Base-by-base conservation (phyloP, 2,888 invertebrate species). In the Cancer borealis region DNA sequence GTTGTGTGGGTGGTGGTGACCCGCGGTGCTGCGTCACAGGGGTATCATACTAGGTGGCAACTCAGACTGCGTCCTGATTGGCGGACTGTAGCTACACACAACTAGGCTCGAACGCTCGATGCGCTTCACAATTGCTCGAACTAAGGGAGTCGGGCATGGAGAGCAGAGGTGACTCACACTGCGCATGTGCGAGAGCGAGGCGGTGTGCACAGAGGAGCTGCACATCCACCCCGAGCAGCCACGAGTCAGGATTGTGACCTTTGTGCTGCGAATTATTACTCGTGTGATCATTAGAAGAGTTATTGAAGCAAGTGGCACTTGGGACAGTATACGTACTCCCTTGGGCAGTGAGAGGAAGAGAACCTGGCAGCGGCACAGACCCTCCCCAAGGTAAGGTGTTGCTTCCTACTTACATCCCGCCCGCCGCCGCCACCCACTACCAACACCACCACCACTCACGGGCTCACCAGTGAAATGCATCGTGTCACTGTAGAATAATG, bases 331-430 rank as follows among this genome's bases (percentile, higher is more conserved):
- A 30, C 14, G 79, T 79, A 54, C 73, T 4, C 21, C 79, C 21
- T 30, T 30, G 26, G 79, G 30, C 30, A 30, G 79, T 79, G 66
- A 21, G 79, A 30, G 26, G 79, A 12, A 30, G 30, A 30, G 79
- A 8, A 30, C 30, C 79, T 79, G 79, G 30, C 79, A 26, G 26
- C 30, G 66, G n/a, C 66, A 66, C 66, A n/a, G 66, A n/a, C 66
- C 54, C 66, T n/a, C 66, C 66, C 66, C 66, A 66, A 66, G 66
- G 66, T 66, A 66, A 66, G n/a, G 66, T 66, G 66, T n/a, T 66
- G 66, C 66, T 66, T 66, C n/a, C 66, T 66, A 21, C 66, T 54
- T 14, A 66, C 66, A n/a, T 66, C 66, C 21, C 17, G 54, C 66
- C 14, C 66, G n/a, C 66, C n/a, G n/a, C 66, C 66, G n/a, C 54